Conservation (phyloP, 2,113 vertebrate genomes). For the Heterocephalus glaber region DNA sequence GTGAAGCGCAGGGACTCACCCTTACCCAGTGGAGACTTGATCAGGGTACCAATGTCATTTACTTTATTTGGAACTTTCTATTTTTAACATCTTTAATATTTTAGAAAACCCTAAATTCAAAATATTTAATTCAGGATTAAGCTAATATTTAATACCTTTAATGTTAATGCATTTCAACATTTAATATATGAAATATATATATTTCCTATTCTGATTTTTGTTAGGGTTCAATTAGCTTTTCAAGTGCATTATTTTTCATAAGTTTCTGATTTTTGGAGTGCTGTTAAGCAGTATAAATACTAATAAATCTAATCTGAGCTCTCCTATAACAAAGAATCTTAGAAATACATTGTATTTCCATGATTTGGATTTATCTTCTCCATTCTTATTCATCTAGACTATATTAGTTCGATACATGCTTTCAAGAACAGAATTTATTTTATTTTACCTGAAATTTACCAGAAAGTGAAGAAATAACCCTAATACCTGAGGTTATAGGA, state of each 20-base stretch:
- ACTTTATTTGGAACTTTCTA: background rate
- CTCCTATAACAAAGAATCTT: background rate
- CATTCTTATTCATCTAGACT: background rate
- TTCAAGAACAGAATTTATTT: constrained; percentile 6
- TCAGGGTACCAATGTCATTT: background rate
- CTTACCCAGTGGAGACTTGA: background rate
- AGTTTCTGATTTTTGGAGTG: background rate
- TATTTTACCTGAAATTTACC: constrained; percentile 18
- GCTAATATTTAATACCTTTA: background rate
- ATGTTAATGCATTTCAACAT: background rate
- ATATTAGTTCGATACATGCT: background rate
- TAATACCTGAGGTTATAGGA: background rate
- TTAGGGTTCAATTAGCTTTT: background rate
- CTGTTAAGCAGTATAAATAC: background rate
- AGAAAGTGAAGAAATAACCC: constrained; percentile 3
- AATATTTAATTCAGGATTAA: background rate
- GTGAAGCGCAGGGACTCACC: too few species aligned
- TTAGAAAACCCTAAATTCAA: background rate
- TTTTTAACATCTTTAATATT: background rate
- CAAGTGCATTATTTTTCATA: background rate
- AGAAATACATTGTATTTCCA: background rate
- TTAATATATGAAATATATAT: background rate
- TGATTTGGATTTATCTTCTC: background rate
- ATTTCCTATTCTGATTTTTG: background rate
- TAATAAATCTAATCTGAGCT: background rate